Base-by-base conservation (phyloP, 2,797 vertebrate genomes). In the Acanthurus tractus region DNA sequence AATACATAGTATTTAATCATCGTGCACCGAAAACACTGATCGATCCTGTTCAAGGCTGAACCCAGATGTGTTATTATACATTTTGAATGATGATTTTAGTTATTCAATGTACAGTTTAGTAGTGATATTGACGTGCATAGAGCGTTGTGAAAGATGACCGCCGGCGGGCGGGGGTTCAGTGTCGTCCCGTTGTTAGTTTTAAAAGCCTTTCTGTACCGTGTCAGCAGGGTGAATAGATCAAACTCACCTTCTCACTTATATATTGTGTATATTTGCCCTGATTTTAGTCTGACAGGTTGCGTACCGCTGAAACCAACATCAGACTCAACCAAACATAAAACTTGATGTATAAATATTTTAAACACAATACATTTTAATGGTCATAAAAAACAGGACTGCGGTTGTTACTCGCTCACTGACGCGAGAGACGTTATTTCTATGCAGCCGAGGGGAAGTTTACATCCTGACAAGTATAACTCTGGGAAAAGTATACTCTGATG, bases 401-500 rank as follows among this genome's bases (percentile, higher is more conserved):
- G 10, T 17, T 50, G 17, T 1, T 1, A 3, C 12, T 3, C 50
- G 8, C 18, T 15, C 0, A 40, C 17, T 2, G 4, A 46, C 50
- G 11, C 10, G 2, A 40, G 5, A 9, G 1, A 2, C 1, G 13
- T 42, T 49, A 40, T 23, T 64, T 15, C 0, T 13, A 4, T 4
- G 25, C 1, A 42, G 11, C 12, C 0, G 3, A 7, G 3, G 10
- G 56, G 4, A 46, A 14, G 10, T 68, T 12, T 14, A 8, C 45
- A 25, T 54, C 89, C 92, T 86, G 85, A 38, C 0, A 91, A 86
- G 5, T 48, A 0, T 0, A 0, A 1, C 15, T 40, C 44, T 2
- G 91, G 90, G 90, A 17, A 13, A 0, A 40, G 0, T 0, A 0
- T 0, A 0, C 2, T 1, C 0, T 0, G 0, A 1, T 0, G 2